Evolutionary conservation across 2,113 vertebrate species (phyloP), one percentile per base, ranked within the genome.

Genomic region (Cyprinodon brontotheroides): DNA sequence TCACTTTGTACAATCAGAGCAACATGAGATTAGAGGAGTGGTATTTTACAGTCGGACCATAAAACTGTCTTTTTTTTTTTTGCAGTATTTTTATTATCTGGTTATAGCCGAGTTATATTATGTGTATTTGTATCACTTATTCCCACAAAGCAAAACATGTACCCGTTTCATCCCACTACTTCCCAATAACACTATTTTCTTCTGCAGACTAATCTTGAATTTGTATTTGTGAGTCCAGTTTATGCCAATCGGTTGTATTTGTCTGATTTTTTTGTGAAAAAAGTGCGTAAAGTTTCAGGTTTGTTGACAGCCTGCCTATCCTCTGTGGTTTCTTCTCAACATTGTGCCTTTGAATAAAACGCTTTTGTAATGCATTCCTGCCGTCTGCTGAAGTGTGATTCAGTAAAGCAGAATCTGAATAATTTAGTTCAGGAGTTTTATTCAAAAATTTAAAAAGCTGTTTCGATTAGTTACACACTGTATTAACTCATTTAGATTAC

Each of bases 291-390:
- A 37, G 62, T 72, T 67, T 82, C 15, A 36, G 68, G 63, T 89
- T 14, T 59, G 29, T 83, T 69, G 84, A 66, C 64, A 64, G 62
- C 53, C 36, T 61, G 60, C 75, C 37, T 3, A 3, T 15, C 43
- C 53, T 68, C 79, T 43, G 40, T 78, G 10, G 40, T 74, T 29
- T 70, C 53, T 60, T 68, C 65, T 77, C 68, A 79, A 87, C 79
- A 71, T 78, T 83, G 89, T 91, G 89, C 86, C 89, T 92, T 92
- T 38, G 37, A 91, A 86, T 91, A 86, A 90, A 89, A 75, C 3
- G 50, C 76, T 69, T 88, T 86, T 86, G 45, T 78, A 76, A 72
- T 0, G 1, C 67, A 53, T 36, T 4, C 1, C 0, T 37, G 61
- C 11, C 37, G 36, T 45, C 37, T 74, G 14, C 0, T 3, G 5